A percentile compares a stretch with the other conserved stretches of the same genome.
Evolutionary conservation across 2,888 invertebrate genomes (phyloP).

Genomic region (Spicauda simplicius): DNA sequence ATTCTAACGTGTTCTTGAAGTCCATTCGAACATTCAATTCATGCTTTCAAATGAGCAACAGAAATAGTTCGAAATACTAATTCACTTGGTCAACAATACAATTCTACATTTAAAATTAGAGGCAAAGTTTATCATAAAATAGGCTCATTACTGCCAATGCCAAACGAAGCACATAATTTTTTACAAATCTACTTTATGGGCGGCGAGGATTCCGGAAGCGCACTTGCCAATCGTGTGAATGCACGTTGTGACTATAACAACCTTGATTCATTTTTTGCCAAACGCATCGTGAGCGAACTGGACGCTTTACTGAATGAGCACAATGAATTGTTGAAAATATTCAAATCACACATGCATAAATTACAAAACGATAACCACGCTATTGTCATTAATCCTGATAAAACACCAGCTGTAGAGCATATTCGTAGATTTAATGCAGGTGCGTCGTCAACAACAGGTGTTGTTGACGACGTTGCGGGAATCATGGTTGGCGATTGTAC

Average conservation of each 20-base stretch:
- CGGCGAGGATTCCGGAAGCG: constrained; percentile 5
- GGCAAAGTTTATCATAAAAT: constrained; percentile 42
- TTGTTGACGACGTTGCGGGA: constrained; percentile 41
- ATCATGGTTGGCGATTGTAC: constrained; percentile 41
- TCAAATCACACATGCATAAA: constrained; percentile 52
- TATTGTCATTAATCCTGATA: constrained; percentile 48
- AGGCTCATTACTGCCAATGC: constrained; percentile 44
- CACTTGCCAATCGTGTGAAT: constrained; percentile 9
- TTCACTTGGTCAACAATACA: constrained; percentile 37
- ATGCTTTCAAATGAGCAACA: constrained; percentile 41
- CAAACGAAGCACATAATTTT: constrained; percentile 40
- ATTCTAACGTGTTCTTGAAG: constrained; percentile 5
- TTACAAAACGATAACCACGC: constrained; percentile 45
- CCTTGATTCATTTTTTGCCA: constrained; percentile 45
- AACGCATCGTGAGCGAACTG: constrained; percentile 39
- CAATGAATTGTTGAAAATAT: constrained; percentile 52
- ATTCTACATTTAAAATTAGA: constrained; percentile 39
- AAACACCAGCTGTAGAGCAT: constrained; percentile 53
- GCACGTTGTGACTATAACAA: constrained; percentile 33
- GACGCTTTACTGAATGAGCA: constrained; percentile 43
- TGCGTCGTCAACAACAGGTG: too few species aligned
- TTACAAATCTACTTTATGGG: constrained; percentile 39
- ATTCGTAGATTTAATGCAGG: constrained; percentile 57
- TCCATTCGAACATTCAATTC: constrained; percentile 40
- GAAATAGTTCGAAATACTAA: constrained; percentile 27